Percentiles rank a stretch among this genome's conserved stretches.
Evolutionary conservation across 2,797 vertebrate species (phyloP).

Genomic region (Macroramphosus scolopax): DNA sequence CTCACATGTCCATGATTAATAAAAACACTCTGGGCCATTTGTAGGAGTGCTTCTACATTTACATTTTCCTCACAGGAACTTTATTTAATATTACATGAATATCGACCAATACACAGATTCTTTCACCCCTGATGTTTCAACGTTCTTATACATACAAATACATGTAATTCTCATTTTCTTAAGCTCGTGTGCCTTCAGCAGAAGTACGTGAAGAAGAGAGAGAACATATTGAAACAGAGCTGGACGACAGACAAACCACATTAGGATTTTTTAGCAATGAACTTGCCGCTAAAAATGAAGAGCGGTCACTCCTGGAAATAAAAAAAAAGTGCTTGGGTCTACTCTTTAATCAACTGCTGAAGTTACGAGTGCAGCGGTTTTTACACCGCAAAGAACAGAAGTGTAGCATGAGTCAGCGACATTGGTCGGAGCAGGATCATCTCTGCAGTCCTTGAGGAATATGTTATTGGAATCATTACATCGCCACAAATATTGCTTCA

Average conservation of each 20-base stretch:
- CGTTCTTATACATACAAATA: conserved; percentile 9
- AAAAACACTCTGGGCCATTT: no score
- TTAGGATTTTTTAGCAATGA: conserved; percentile 42
- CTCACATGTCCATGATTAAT: no score
- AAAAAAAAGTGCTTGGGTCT: conserved; percentile 39
- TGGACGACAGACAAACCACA: conserved; percentile 55
- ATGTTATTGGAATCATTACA: conserved; percentile 20
- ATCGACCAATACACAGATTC: no score
- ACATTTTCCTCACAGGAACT: no score
- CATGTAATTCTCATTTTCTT: conserved; percentile 16
- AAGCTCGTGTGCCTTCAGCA: conserved; percentile 16
- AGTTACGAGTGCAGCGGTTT: conserved; percentile 42
- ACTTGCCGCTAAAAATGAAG: conserved; percentile 55
- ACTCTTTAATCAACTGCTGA: conserved; percentile 63
- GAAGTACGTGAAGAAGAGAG: conserved; percentile 28
- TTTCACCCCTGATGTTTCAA: no score
- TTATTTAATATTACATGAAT: no score
- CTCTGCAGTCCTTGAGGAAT: conserved; percentile 18
- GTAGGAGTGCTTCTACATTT: no score
- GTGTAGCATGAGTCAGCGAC: conserved; percentile 20
- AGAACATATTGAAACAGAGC: conserved; percentile 30
- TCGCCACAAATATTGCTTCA: conserved; percentile 19
- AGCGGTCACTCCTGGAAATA: conserved; percentile 51
- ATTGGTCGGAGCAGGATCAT: conserved; percentile 24
- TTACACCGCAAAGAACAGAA: conserved; percentile 34